Percentiles rank a stretch among this genome's conserved stretches.
phyloP scores from a whole-genome alignment of 2,797 vertebrate genomes.

The Rhincodon typus region DNA sequence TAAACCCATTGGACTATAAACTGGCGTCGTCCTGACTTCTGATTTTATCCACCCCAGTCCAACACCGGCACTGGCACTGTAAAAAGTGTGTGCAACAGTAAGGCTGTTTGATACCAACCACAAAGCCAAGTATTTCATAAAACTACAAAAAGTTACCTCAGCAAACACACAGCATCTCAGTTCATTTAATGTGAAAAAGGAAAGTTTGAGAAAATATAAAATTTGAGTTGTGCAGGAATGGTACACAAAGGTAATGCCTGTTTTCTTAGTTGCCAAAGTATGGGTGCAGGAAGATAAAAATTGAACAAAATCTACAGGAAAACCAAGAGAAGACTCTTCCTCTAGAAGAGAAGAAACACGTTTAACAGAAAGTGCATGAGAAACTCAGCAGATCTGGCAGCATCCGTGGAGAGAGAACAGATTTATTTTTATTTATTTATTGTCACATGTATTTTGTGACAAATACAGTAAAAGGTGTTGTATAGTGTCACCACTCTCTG shows the following conservation, averaged over 20 bases:
- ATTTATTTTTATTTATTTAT: too few relatives aligned
- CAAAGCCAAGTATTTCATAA: neutral
- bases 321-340: neutral
- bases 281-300: neutral
- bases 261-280: neutral
- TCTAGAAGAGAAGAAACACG: neutral
- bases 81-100: neutral
- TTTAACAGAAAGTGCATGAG: too few relatives aligned
- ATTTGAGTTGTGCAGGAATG: neutral
- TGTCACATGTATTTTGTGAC: too few relatives aligned
- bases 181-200: neutral
- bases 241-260: neutral
- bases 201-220: neutral
- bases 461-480: too few relatives aligned
- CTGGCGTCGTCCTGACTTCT: too few relatives aligned
- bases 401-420: too few relatives aligned
- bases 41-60: too few relatives aligned
- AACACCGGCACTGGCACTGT: too few relatives aligned
- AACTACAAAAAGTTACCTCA: neutral
- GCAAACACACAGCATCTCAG: neutral
- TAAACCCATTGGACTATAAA: too few relatives aligned
- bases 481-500: too few relatives aligned
- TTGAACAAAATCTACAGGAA: neutral
- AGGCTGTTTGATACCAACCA: neutral
- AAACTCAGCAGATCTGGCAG: too few relatives aligned